A percentile compares a stretch with the other conserved stretches of the same genome.
These are phyloP conservation scores for Tapirus terrestris DNA, from an alignment of 2,113 vertebrate genomes.

Conservation along the genomic window DNA sequence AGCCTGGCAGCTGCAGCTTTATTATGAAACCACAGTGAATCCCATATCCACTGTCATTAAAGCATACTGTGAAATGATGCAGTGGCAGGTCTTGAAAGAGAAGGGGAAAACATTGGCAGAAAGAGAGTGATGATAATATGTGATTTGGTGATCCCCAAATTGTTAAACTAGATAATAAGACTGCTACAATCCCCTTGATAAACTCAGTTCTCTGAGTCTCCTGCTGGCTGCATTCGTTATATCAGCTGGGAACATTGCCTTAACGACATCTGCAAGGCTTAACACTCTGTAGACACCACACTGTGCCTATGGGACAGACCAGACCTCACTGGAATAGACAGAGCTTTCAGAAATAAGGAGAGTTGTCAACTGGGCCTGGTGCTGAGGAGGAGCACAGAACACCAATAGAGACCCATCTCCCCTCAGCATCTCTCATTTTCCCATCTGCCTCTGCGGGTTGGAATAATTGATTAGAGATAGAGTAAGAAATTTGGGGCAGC, in stretches of 20 bases:
- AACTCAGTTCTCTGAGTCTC: slow-evolving; percentile 66
- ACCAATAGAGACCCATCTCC: background rate
- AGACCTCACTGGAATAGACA: slow-evolving; percentile 45
- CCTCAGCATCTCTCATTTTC: background rate
- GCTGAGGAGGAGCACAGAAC: background rate
- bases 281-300: slow-evolving; percentile 52
- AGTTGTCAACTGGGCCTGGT: background rate
- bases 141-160: slow-evolving; percentile 76
- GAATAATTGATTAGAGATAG: background rate
- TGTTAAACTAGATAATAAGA: slow-evolving; percentile 80
- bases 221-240: slow-evolving; percentile 75
- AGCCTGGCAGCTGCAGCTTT: slow-evolving; percentile 63
- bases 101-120: slow-evolving; percentile 6
- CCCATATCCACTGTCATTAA: slow-evolving; percentile 62
- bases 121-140: background rate
- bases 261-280: slow-evolving; percentile 64
- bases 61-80: slow-evolving; percentile 58
- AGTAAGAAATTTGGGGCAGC: background rate
- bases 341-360: slow-evolving; percentile 12
- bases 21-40: slow-evolving; percentile 51
- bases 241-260: slow-evolving; percentile 63
- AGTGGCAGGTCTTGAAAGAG: slow-evolving; percentile 63
- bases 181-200: slow-evolving; percentile 69
- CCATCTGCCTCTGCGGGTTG: background rate
- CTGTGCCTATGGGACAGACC: slow-evolving; percentile 43